A percentile compares a stretch with the other conserved stretches of the same genome.
These are phyloP conservation scores for Bubo bubo DNA, from an alignment of 2,113 vertebrate genomes.

Conservation along the genomic window DNA sequence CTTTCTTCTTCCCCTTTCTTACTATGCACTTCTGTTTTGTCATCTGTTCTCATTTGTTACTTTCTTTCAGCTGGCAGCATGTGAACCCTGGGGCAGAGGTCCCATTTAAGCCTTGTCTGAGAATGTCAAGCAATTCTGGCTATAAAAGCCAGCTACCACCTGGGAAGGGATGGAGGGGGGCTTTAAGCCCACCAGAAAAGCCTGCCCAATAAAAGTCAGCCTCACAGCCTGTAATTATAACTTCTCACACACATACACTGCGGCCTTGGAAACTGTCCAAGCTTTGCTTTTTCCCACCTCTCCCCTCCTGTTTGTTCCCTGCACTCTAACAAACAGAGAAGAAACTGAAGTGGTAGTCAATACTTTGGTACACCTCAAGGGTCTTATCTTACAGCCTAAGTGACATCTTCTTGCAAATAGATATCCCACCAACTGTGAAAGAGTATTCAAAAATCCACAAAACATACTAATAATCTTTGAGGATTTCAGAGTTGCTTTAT, in stretches of 20 bases:
- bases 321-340: not conserved
- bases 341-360: conserved; percentile 9
- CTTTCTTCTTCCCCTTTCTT: conserved; percentile 48
- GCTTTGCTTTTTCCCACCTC: not conserved
- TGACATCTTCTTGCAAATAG: conserved; percentile 4
- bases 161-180: conserved; percentile 26
- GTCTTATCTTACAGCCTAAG: not conserved
- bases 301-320: not conserved
- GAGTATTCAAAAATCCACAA: not conserved
- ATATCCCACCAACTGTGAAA: not conserved
- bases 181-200: conserved; percentile 57
- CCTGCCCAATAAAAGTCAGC: conserved; percentile 71
- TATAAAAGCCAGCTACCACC: conserved; percentile 57
- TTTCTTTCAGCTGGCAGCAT: conserved; percentile 52
- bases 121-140: conserved; percentile 35
- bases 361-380: not conserved
- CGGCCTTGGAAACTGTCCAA: conserved; percentile 68
- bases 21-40: conserved; percentile 39
- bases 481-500: not conserved
- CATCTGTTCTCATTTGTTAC: conserved; percentile 59
- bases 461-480: not conserved
- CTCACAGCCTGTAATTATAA: conserved; percentile 57
- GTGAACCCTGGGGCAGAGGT: not conserved
- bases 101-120: conserved; percentile 24
- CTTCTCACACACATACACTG: conserved; percentile 48